Percentiles rank a stretch among this genome's conserved stretches.
Evolutionary conservation across 2,797 vertebrate species (phyloP).

Genomic region (Gambelia wislizenii): DNA sequence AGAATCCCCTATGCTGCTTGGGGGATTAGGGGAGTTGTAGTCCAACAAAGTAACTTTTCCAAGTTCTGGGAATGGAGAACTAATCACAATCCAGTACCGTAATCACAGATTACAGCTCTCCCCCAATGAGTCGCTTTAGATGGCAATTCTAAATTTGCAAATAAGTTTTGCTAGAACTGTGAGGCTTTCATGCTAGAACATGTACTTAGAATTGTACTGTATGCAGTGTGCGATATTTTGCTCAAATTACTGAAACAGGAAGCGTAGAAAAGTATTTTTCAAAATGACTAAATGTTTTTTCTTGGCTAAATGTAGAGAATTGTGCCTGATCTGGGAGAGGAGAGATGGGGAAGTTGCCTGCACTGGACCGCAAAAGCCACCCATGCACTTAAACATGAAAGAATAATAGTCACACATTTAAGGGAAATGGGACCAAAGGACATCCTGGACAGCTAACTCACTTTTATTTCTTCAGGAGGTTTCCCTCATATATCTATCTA

Average conservation of each 20-base stretch:
- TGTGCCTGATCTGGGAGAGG: neutral
- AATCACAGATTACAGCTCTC: neutral
- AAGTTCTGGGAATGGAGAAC: no score
- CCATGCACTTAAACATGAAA: neutral
- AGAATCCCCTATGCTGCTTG: no score
- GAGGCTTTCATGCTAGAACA: neutral
- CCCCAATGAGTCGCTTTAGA: neutral
- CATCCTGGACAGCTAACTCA: neutral
- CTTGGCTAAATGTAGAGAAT: neutral
- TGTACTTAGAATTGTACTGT: neutral
- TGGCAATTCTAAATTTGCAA: neutral
- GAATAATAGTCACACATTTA: no score
- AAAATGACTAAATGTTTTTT: neutral
- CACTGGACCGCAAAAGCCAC: neutral
- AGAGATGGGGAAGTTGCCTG: neutral
- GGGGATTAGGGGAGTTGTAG: no score
- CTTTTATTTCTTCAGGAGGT: neutral
- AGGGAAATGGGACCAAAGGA: neutral
- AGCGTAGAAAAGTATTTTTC: neutral
- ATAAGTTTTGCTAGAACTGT: neutral
- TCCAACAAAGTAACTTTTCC: neutral
- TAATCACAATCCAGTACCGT: no score
- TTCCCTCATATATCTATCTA: no score
- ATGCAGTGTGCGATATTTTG: neutral
- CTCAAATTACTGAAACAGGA: neutral